phyloP scores from a whole-genome alignment of 2,113 vertebrate genomes.

The Tachuris rubrigastra region DNA sequence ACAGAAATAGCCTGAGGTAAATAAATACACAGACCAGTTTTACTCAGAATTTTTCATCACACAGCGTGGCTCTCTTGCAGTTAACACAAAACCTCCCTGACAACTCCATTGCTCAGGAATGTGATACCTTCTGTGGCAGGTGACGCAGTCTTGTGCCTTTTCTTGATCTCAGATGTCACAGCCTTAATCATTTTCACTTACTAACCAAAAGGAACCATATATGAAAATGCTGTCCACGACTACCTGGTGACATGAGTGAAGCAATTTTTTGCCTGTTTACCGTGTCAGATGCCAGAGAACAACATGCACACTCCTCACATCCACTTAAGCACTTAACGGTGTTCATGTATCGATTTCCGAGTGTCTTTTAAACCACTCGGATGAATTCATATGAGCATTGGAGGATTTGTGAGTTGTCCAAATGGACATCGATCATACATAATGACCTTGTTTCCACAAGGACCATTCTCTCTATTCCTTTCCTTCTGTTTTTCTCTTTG shows the following conservation, averaged over 20 bases:
- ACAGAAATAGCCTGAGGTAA: constrained; percentile 26
- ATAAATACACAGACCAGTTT: not conserved
- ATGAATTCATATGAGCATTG: not conserved
- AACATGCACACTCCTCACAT: not conserved
- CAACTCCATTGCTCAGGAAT: not conserved
- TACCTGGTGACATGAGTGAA: not conserved
- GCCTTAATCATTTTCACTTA: not conserved
- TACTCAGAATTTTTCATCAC: not conserved
- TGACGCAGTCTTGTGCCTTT: not conserved
- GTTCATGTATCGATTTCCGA: constrained; percentile 13
- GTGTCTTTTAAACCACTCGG: constrained; percentile 34
- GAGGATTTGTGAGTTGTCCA: constrained; percentile 8
- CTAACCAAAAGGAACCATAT: not conserved
- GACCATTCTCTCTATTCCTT: not conserved
- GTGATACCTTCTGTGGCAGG: not conserved
- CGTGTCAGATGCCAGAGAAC: not conserved
- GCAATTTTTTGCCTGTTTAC: not conserved
- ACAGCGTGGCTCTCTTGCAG: not conserved
- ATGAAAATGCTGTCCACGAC: not conserved
- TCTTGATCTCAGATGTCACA: not conserved
- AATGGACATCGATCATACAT: constrained; percentile 27
- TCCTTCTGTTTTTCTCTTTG: not conserved
- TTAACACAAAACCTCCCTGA: not conserved
- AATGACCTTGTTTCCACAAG: not conserved
- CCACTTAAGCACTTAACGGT: constrained; percentile 54